Evolutionary conservation across 2,797 vertebrate species (phyloP).

Genomic region (Tragopan temminckii): DNA sequence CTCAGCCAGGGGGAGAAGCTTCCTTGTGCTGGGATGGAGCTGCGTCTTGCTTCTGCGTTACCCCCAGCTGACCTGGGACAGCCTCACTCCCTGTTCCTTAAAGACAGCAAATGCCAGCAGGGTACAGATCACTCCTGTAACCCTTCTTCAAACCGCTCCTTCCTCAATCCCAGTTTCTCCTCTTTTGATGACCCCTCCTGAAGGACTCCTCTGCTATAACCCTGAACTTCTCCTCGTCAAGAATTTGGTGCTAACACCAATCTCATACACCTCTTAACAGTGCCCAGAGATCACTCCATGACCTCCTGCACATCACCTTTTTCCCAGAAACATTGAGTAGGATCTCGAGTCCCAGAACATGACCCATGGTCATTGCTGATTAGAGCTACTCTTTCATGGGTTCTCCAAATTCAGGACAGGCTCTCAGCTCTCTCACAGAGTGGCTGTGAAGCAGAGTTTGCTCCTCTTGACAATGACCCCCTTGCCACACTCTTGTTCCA

Average conservation of each 20-base stretch:
- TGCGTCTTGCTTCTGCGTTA: not conserved
- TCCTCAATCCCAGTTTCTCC: not conserved
- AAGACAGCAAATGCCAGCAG: not conserved
- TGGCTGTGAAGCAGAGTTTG: not conserved
- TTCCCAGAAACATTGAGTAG: not conserved
- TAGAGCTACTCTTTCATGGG: not conserved
- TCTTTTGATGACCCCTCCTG: not conserved
- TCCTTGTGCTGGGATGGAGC: not conserved
- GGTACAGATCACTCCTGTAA: not conserved
- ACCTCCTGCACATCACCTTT: not conserved
- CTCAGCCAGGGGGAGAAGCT: not conserved
- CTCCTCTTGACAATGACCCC: not conserved
- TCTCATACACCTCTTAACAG: not conserved
- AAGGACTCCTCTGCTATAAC: not conserved
- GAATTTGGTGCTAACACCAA: not conserved
- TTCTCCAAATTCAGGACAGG: fast-evolving
- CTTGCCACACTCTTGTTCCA: not conserved
- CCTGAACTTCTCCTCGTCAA: not conserved
- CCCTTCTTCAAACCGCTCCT: not conserved
- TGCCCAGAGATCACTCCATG: fast-evolving
- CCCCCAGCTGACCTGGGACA: not conserved
- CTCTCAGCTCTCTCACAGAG: too few relatives aligned
- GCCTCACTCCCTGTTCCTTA: not conserved
- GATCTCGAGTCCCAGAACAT: not conserved
- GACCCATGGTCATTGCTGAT: not conserved